Percentiles rank a stretch among this genome's conserved stretches.
Evolutionary conservation across 2,113 vertebrate genomes (phyloP).

Genomic region (Vulpes ferrilata): DNA sequence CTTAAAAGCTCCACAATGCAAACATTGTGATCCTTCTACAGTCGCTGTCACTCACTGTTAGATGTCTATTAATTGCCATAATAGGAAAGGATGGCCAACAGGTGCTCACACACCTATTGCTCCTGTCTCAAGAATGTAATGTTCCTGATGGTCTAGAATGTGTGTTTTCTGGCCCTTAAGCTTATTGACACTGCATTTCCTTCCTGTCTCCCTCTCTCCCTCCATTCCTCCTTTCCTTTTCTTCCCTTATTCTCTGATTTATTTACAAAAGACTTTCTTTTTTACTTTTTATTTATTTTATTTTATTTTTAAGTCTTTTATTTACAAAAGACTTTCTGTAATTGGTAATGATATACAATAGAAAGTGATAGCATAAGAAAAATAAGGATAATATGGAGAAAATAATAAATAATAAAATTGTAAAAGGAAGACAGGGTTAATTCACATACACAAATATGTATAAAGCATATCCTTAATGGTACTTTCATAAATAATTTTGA

Average conservation of each 20-base stretch:
- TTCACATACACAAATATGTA: background rate
- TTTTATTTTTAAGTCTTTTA: too few relatives aligned
- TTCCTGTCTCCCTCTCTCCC: background rate
- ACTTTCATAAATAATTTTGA: background rate
- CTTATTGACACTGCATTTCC: background rate
- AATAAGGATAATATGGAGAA: background rate
- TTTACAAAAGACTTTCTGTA: background rate
- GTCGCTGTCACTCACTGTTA: background rate
- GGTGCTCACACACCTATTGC: background rate
- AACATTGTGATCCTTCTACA: background rate
- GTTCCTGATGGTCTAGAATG: background rate
- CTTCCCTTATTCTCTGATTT: background rate
- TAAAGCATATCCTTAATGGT: background rate
- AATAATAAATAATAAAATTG: background rate
- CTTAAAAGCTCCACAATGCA: background rate
- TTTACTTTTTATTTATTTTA: too few relatives aligned
- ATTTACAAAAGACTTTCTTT: background rate
- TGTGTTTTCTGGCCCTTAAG: background rate
- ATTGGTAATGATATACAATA: background rate
- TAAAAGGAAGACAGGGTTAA: background rate
- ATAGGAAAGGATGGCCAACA: background rate
- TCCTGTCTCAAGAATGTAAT: background rate
- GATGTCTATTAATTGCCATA: background rate
- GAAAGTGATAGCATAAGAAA: background rate
- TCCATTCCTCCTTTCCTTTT: background rate